Base-by-base conservation (phyloP, 2,113 vertebrate species). In the Oryzias curvinotus region DNA sequence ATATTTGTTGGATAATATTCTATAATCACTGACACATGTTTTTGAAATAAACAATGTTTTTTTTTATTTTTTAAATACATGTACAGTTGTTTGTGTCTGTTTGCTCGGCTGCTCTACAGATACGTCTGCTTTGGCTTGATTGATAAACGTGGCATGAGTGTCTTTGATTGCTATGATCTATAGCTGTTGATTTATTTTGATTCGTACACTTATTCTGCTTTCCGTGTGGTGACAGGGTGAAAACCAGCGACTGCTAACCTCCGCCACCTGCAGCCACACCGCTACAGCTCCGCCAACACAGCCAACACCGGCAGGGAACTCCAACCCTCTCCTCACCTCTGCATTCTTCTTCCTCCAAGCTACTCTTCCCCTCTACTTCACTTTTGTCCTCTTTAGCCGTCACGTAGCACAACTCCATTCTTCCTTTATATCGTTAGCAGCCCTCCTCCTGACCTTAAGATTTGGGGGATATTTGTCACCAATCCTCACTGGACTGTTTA, bases 191-290 rank as follows among this genome's bases (percentile, higher is more conserved):
- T 54, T 47, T 13, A 23, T 10, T 55, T 18, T 52, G 18, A 30
- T 15, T 3, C 5, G 5, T 12, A 23, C 2, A 17, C 30, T 51
- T 44, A 5, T 7, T 48, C 0, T 18, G 46, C 14, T 14, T 28
- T 58, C 17, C 8, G 25, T 71, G n/a, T 82, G 50, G 13, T 62
- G 21, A 73, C 86, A 93, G 92, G 87, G 75, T 57, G 17, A 92
- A 88, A 85, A 90, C 87, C 78, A 90, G 80, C 23, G 88, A 93
- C 85, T 73, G 80, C 84, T 92, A 89, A 91, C 72, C 57, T 26
- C 41, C 68, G 55, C 57, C 58, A 44, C 60, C 68, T 16, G 61
- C 41, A 21, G 62, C 68, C 26, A 50, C 57, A 17, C 3, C 41
- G 41, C 53, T 10, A 49, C 78, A 58, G 58, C 65, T 68, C 52